phyloP scores from a whole-genome alignment of 2,113 vertebrate genomes.

The Mobula birostris region DNA sequence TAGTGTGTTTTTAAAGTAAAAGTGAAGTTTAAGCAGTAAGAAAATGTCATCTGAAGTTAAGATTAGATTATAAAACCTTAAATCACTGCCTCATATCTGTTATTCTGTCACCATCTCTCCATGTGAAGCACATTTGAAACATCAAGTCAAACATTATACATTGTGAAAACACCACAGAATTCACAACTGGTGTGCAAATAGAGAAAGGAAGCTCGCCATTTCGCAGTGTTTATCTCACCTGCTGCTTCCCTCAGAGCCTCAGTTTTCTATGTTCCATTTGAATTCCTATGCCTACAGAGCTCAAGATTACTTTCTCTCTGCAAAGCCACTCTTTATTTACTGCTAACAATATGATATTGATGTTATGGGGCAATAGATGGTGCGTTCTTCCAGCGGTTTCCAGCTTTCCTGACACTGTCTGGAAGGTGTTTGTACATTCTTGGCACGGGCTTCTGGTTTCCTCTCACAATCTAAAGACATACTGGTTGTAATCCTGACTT shows the following conservation, averaged over 20 bases:
- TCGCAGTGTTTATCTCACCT: not conserved
- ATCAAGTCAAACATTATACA: not conserved
- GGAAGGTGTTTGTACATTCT: no score
- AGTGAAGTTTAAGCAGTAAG: not conserved
- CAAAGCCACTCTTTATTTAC: no score
- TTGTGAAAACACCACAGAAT: not conserved
- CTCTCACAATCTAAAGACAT: no score
- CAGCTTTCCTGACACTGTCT: no score
- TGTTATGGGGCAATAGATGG: no score
- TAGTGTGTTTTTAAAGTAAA: not conserved
- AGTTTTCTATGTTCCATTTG: not conserved
- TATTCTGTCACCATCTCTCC: not conserved
- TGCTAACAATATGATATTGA: no score
- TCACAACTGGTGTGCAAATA: not conserved
- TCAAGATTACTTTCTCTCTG: not conserved
- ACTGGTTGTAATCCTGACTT: no score
- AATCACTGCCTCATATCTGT: not conserved
- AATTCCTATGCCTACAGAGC: not conserved
- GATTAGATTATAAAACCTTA: not conserved
- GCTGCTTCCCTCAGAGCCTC: not conserved
- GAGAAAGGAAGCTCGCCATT: not conserved
- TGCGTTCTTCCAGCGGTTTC: no score
- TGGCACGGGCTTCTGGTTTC: no score
- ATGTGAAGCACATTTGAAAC: not conserved
- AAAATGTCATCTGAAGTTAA: conserved; percentile 15